A percentile compares a stretch with the other conserved stretches of the same genome.
These are phyloP conservation scores for Lasioglossum figueresi DNA, from an alignment of 2,888 invertebrate species.

Conservation along the genomic window DNA sequence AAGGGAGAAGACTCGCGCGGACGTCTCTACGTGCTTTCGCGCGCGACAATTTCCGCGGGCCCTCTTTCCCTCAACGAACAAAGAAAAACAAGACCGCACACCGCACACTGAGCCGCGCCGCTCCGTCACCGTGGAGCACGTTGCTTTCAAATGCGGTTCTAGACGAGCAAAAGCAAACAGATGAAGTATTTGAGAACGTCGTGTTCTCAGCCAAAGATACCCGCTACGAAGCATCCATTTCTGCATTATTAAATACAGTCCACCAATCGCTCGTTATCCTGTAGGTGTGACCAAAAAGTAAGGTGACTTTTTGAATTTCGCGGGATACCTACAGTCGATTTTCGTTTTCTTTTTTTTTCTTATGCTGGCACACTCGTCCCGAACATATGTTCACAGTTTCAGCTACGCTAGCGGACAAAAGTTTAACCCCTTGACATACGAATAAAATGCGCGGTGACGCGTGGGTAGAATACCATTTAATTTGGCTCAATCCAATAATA, in stretches of 20 bases:
- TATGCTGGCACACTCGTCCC: too few species aligned
- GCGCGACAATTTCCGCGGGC: conserved; percentile 16
- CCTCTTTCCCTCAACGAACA: background rate
- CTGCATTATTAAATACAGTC: background rate
- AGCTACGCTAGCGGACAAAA: too few species aligned
- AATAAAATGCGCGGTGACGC: too few species aligned
- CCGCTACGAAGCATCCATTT: background rate
- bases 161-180: conserved; percentile 1
- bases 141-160: conserved; percentile 2
- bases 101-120: background rate
- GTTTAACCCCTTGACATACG: too few species aligned
- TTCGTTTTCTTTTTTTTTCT: too few species aligned
- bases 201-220: background rate
- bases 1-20: background rate
- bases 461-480: too few species aligned
- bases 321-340: too few species aligned
- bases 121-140: background rate
- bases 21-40: conserved; percentile 22
- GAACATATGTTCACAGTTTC: too few species aligned
- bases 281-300: too few species aligned
- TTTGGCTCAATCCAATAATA: too few species aligned
- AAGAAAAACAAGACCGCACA: background rate
- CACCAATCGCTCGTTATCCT: background rate
- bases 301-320: too few species aligned
- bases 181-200: background rate